A percentile compares a stretch with the other conserved stretches of the same genome.
Conservation (phyloP, 2,888 invertebrate species). For the Leptinotarsa juncta region DNA sequence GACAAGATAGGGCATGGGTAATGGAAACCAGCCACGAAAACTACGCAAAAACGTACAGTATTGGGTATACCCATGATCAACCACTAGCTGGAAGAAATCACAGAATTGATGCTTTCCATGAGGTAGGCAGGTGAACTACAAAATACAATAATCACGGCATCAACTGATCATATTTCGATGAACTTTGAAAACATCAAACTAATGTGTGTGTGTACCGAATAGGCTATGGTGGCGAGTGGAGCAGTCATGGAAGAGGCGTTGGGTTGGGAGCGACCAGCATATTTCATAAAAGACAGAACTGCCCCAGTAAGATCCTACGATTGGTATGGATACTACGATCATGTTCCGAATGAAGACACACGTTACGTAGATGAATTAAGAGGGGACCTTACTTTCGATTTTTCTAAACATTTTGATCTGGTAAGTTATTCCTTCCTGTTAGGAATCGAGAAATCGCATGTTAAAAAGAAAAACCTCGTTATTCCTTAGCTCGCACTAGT, state of each 20-base stretch:
- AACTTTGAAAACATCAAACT: not conserved
- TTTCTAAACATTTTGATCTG: constrained; percentile 81
- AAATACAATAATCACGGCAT: not conserved
- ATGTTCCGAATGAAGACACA: constrained; percentile 73
- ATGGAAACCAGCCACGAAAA: constrained; percentile 88
- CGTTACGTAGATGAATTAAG: constrained; percentile 77
- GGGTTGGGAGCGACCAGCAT: constrained; percentile 91
- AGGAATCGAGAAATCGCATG: too few relatives aligned
- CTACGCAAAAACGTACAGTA: constrained; percentile 88
- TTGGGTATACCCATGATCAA: constrained; percentile 87
- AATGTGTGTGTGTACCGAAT: not conserved
- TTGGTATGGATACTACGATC: constrained; percentile 86
- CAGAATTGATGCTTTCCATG: constrained; percentile 75
- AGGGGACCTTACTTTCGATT: constrained; percentile 84
- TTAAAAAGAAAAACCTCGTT: too few relatives aligned
- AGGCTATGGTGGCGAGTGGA: constrained; percentile 78
- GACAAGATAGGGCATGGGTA: constrained; percentile 79
- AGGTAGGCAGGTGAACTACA: constrained; percentile 62
- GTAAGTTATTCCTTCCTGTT: constrained; percentile 67
- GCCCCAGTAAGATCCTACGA: constrained; percentile 81
- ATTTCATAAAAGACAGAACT: constrained; percentile 73
- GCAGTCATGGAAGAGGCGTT: constrained; percentile 90
- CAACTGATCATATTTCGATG: not conserved
- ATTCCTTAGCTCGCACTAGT: too few relatives aligned
- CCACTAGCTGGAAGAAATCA: constrained; percentile 83